Conservation (phyloP, 2,888 invertebrate genomes). For the Andrena camellia region DNA sequence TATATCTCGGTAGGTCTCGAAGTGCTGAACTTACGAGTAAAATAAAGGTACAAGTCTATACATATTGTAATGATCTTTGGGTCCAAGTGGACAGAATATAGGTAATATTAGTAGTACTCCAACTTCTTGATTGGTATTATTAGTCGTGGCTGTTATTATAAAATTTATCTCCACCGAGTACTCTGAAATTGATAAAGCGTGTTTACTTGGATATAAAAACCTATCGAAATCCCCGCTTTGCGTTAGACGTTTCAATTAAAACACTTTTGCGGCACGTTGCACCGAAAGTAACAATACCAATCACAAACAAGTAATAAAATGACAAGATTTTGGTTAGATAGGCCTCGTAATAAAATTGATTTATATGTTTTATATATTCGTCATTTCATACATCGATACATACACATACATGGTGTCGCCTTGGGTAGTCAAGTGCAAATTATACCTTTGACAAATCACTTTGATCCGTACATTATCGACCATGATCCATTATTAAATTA, state of each 20-base stretch:
- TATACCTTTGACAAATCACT: constrained; percentile 59
- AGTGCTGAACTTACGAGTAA: constrained; percentile 35
- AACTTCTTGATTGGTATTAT: constrained; percentile 56
- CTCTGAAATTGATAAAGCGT: constrained; percentile 14
- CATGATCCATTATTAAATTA: constrained; percentile 54
- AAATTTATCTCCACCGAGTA: constrained; percentile 18
- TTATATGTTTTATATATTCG: constrained; percentile 75
- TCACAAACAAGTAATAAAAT: constrained; percentile 38
- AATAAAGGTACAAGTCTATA: constrained; percentile 34
- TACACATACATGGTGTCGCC: constrained; percentile 76
- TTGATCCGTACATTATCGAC: constrained; percentile 49
- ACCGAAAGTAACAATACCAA: constrained; percentile 65
- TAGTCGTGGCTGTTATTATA: constrained; percentile 36
- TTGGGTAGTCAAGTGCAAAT: constrained; percentile 71
- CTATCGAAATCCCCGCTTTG: constrained; percentile 47
- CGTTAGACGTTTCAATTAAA: constrained; percentile 28
- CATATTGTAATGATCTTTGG: constrained; percentile 32
- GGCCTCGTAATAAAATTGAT: constrained; percentile 71
- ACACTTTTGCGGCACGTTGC: constrained; percentile 11
- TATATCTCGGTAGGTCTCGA: constrained; percentile 15
- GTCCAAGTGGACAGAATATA: constrained; percentile 50
- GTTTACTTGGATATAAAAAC: constrained; percentile 38
- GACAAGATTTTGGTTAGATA: constrained; percentile 69
- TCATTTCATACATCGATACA: constrained; percentile 79
- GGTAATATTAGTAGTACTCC: constrained; percentile 40